A percentile compares a stretch with the other conserved stretches of the same genome.
Evolutionary conservation across 2,113 vertebrate genomes (phyloP).

Genomic region (Brienomyrus longianalis): DNA sequence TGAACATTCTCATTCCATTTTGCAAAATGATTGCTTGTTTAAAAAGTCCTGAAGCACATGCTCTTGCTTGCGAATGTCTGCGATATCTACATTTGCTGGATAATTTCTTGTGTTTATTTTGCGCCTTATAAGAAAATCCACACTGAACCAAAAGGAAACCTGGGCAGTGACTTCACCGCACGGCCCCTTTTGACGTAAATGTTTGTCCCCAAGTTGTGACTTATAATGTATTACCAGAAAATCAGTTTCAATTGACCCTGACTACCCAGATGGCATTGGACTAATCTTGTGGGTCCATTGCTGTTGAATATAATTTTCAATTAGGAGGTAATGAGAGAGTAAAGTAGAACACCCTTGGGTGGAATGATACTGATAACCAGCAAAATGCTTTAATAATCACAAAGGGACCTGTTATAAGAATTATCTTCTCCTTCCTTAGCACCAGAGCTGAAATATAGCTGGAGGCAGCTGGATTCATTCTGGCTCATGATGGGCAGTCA

Average conservation of each 20-base stretch:
- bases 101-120: neutral
- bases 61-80: neutral
- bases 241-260: neutral
- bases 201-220: neutral
- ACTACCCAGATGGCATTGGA: neutral
- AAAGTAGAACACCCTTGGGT: neutral
- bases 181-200: neutral
- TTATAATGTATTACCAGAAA: neutral
- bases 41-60: slow-evolving; percentile 2
- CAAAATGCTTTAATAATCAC: neutral
- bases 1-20: neutral
- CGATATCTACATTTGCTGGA: neutral
- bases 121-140: neutral
- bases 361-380: neutral
- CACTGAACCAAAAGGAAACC: neutral
- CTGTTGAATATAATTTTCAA: neutral
- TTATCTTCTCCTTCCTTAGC: neutral
- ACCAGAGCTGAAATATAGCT: neutral
- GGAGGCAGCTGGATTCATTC: neutral
- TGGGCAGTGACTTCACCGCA: neutral
- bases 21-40: slow-evolving; percentile 2
- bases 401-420: neutral
- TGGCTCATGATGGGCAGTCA: neutral
- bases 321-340: neutral
- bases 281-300: neutral